Conservation (phyloP, 2,797 vertebrate species). For the Esox lucius region DNA sequence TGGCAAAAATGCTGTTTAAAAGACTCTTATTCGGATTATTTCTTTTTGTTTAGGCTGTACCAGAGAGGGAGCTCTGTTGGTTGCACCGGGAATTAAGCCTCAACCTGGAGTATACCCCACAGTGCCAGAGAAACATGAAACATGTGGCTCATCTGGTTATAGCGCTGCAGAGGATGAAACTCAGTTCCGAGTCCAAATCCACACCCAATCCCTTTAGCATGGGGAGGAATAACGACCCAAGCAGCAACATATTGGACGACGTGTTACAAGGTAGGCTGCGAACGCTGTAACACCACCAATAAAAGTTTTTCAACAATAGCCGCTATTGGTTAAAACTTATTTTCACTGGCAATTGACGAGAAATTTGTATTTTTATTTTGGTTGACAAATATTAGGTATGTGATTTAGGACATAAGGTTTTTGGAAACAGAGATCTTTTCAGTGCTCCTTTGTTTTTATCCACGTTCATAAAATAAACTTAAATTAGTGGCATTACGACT, state of each 20-base stretch:
- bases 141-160: slow-evolving; percentile 38
- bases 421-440: too few relatives aligned
- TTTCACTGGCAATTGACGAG: too few relatives aligned
- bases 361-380: too few relatives aligned
- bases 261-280: background rate
- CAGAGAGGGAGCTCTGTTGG: background rate
- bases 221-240: background rate
- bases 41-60: background rate
- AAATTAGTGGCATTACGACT: too few relatives aligned
- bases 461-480: too few relatives aligned
- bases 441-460: too few relatives aligned
- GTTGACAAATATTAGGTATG: too few relatives aligned
- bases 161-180: slow-evolving; percentile 35
- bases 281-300: background rate
- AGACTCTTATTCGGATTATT: background rate
- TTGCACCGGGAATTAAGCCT: slow-evolving; percentile 28
- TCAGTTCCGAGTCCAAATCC: background rate
- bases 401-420: too few relatives aligned
- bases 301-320: too few relatives aligned
- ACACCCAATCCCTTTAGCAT: background rate
- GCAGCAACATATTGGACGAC: background rate
- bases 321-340: too few relatives aligned
- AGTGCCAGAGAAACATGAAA: slow-evolving; percentile 21
- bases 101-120: slow-evolving; percentile 33
- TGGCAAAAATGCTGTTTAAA: background rate